A percentile compares a stretch with the other conserved stretches of the same genome.
Conservation (phyloP, 2,797 vertebrate genomes). For the Alcedo quadribrachys region DNA sequence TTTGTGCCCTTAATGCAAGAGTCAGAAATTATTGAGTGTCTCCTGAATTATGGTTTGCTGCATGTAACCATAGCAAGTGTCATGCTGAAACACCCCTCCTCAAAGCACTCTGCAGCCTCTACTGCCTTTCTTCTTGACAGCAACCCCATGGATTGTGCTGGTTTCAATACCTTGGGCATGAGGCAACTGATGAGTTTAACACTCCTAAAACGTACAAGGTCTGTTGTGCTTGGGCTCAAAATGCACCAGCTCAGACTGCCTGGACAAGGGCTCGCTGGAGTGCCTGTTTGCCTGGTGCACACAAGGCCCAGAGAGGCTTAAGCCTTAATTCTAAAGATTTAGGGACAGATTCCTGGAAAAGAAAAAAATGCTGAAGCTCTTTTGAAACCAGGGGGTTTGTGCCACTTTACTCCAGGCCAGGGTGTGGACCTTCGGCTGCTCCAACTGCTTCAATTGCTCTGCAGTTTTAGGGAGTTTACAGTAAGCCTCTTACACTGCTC, state of each 20-base stretch:
- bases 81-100: fast-evolving
- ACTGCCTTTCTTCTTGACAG: neutral
- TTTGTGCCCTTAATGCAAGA: neutral
- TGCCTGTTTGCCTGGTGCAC: neutral
- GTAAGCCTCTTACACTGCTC: slow-evolving; percentile 67
- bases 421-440: neutral
- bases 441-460: slow-evolving; percentile 53
- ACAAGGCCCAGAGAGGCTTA: slow-evolving; percentile 37
- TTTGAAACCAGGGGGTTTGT: neutral
- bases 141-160: neutral
- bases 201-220: neutral
- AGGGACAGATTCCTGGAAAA: neutral
- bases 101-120: neutral
- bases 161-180: neutral
- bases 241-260: neutral
- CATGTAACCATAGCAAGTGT: neutral
- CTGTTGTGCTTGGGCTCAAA: neutral
- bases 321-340: neutral
- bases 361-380: neutral
- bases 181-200: neutral
- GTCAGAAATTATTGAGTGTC: neutral
- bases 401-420: neutral
- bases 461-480: slow-evolving; percentile 60
- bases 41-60: fast-evolving
- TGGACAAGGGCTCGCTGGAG: slow-evolving; percentile 28